Percentiles rank a stretch among this genome's conserved stretches.
Conservation (phyloP, 2,888 invertebrate genomes). For the Oligia strigilis region DNA sequence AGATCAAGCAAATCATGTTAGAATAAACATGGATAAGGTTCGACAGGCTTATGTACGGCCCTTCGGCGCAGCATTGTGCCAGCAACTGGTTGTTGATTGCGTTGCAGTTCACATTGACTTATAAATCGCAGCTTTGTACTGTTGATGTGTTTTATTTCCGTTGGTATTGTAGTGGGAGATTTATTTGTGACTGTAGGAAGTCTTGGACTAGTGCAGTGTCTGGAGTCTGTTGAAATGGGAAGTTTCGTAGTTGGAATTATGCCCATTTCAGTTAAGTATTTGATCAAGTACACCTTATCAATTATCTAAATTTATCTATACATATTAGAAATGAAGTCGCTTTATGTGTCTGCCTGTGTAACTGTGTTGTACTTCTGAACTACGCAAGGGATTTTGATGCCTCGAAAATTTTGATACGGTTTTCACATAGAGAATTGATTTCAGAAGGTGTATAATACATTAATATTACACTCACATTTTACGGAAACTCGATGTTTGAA, state of each 20-base stretch:
- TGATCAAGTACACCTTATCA: background rate
- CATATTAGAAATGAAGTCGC: background rate
- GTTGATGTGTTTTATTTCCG: slow-evolving; percentile 66
- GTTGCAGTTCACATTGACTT: slow-evolving; percentile 56
- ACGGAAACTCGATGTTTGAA: background rate
- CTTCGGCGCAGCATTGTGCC: slow-evolving; percentile 41
- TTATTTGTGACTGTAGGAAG: slow-evolving; percentile 47
- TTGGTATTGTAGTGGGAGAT: slow-evolving; percentile 50
- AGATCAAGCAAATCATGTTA: slow-evolving; percentile 75
- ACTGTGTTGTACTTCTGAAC: background rate
- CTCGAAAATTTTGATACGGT: background rate
- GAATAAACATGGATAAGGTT: slow-evolving; percentile 70
- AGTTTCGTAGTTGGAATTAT: slow-evolving; percentile 16
- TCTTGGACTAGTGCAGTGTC: slow-evolving; percentile 38
- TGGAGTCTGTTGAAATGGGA: slow-evolving; percentile 28
- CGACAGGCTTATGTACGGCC: slow-evolving; percentile 63
- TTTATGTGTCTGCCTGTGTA: background rate
- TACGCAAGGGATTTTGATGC: background rate
- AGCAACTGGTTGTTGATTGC: slow-evolving; percentile 58
- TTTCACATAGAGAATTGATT: background rate
- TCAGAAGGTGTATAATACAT: too few relatives aligned
- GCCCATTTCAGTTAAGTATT: slow-evolving; percentile 8
- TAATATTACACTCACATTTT: background rate
- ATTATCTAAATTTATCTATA: background rate
- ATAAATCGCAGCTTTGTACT: slow-evolving; percentile 62